Percentiles rank a stretch among this genome's conserved stretches.
These are phyloP conservation scores for Nyctibius bracteatus DNA, from an alignment of 2,113 vertebrate genomes.

Conservation along the genomic window DNA sequence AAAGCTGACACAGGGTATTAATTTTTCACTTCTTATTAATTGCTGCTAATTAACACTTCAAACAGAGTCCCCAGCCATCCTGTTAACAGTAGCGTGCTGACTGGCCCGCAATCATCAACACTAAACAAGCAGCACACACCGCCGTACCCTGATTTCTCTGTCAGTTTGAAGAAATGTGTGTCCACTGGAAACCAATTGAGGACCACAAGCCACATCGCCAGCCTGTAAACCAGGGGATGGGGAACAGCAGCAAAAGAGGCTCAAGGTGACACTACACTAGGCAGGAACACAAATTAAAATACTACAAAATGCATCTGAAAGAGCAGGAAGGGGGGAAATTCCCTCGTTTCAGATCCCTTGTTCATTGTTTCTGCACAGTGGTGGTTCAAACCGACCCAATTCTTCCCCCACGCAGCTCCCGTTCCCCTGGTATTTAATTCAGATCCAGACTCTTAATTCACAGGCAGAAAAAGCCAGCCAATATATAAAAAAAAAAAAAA, in stretches of 20 bases:
- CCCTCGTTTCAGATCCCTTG: not conserved
- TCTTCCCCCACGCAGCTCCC: not conserved
- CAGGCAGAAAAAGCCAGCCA: not conserved
- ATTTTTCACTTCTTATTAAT: conserved; percentile 55
- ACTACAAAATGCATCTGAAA: not conserved
- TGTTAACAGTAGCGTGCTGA: not conserved
- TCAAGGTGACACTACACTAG: not conserved
- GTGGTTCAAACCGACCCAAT: not conserved
- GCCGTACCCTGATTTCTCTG: not conserved
- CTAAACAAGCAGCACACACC: not conserved
- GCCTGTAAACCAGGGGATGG: not conserved
- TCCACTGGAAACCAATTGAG: not conserved
- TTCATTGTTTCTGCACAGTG: not conserved
- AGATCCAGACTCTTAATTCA: not conserved
- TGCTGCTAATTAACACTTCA: conserved; percentile 64
- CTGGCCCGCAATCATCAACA: not conserved
- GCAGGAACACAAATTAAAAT: not conserved
- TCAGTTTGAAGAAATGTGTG: not conserved
- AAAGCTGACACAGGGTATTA: conserved; percentile 36
- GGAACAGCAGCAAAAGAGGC: not conserved
- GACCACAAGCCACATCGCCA: not conserved
- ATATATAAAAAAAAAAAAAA: not conserved
- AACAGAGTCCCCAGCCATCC: conserved; percentile 41
- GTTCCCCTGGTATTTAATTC: not conserved
- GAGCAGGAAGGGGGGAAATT: not conserved